Base-by-base conservation (phyloP, 2,888 invertebrate species). In the Drosophila nr. fundita region DNA sequence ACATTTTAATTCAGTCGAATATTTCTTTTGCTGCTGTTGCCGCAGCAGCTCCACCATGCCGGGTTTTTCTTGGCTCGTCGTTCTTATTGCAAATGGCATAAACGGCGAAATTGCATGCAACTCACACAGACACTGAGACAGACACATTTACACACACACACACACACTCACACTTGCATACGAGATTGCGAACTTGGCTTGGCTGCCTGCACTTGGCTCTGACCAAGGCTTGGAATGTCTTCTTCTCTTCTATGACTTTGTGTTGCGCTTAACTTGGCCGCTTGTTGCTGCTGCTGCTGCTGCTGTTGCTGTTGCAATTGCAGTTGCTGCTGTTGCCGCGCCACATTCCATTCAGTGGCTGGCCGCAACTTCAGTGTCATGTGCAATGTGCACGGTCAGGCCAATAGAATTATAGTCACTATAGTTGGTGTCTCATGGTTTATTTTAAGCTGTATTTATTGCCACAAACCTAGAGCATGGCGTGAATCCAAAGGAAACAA, bases 1-100 rank as follows among this genome's bases (percentile, higher is more conserved):
- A 89, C 91, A 91, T 89, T 90, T 90, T 90, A 89, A 90, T 90
- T 89, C 88, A 87, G 76, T 87, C 69, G 82, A 85, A 90, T 89
- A 87, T 87, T 83, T 87, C 76, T 78, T 82, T 55, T 61, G 61
- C 65, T 62, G 58, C 59, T 49, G 61, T 29, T 34, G 49, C 50
- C 29, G 48, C 58, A 53, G 42, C 50, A 61, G 34, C 73, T 34
- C 36, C 68, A 55, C 32, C 65, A 60, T 24, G n/a, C 55, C 36
- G n/a, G 13, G 36, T 54, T 54, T 38, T 54, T 66, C 66, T 55
- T 53, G 48, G 42, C 53, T 70, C 68, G 49, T 82, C 73, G 82
- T 78, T 80, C 78, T 71, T 74, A 82, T 87, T 83, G 75, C 76
- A 78, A 83, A 80, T 76, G 84, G 77, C 83, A 82, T 89, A 79